Evolutionary conservation across 2,797 vertebrate species (phyloP).

Genomic region (Gallinago stenura): DNA sequence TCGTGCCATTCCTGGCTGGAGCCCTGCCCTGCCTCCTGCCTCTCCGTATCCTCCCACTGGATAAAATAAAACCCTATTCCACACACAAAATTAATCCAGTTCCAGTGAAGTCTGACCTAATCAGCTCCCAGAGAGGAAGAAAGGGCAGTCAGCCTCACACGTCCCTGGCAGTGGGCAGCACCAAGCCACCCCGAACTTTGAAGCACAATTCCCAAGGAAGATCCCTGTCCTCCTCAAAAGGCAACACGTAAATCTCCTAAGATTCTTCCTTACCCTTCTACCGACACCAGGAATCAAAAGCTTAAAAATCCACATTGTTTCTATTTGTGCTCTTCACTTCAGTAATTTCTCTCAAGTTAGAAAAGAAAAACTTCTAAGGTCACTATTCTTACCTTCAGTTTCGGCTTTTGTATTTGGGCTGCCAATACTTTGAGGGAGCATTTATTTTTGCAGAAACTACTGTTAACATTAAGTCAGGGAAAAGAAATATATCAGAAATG

Average conservation of each 20-base stretch:
- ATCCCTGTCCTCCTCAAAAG: not conserved
- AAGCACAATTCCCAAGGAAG: not conserved
- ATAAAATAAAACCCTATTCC: not conserved
- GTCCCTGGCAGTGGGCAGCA: not conserved
- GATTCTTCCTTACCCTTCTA: not conserved
- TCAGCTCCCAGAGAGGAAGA: not conserved
- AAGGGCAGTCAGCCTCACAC: not conserved
- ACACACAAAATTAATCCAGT: not conserved
- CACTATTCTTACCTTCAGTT: not conserved
- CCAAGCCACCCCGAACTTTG: not conserved
- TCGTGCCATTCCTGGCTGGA: not conserved
- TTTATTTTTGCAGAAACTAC: not conserved
- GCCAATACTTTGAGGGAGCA: not conserved
- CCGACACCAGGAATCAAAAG: not conserved
- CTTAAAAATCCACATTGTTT: not conserved
- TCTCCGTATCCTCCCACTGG: not conserved
- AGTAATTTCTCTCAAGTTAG: not conserved
- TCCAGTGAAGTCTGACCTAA: not conserved
- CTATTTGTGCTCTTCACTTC: not conserved
- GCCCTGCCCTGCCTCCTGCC: not conserved
- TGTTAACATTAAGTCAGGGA: not conserved
- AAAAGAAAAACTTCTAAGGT: not conserved
- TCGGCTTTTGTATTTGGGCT: not conserved
- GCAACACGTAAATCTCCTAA: not conserved
- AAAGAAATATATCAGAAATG: not conserved